Evolutionary conservation across 2,113 vertebrate species (phyloP), one percentile per base, ranked within the genome.

Genomic region (Circaetus gallicus): DNA sequence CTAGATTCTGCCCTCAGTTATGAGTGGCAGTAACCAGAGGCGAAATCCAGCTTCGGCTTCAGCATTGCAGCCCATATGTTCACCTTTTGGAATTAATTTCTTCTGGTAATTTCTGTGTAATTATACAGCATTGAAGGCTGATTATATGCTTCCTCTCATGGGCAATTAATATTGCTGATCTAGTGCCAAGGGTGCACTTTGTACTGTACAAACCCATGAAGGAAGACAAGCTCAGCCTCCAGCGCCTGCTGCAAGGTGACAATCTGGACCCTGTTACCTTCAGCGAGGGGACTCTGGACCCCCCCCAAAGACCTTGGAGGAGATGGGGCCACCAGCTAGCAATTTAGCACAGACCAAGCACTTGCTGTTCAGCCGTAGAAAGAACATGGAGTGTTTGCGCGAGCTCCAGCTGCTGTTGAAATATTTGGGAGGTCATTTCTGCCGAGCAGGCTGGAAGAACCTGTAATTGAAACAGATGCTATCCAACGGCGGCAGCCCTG

Each of bases 71-170:
- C 86, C 91, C 95, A 91, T 90, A 89, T 91, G 94, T 93, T 90
- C 96, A 96, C 93, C 95, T 96, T 94, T 95, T 90, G 88, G 95
- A 96, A 96, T 96, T 91, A 62, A 97, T 95, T 96, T 89, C 86
- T 96, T 55, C 61, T 61, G 56, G 70, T 93, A 93, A 91, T 96
- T 97, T 95, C 94, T 94, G 86, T 53, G 86, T 94, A 89, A 96
- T 97, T 95, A 79, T 70, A 65, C 73, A 45, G 81, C 77, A 62
- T 49, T 72, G 86, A 80, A 66, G 84, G 93, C 89, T 77, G 91
- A 96, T 86, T 95, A 90, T 81, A 76, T 53, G 81, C 86, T 89
- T 96, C 96, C 87, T 96, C 89, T 97, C 83, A 88, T 1, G 94
- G 86, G 78, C 94, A 72, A 93, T 95, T 91, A 90, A 70, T 8